Conservation (phyloP, 2,113 vertebrate genomes). For the Mormyrus iriodes region DNA sequence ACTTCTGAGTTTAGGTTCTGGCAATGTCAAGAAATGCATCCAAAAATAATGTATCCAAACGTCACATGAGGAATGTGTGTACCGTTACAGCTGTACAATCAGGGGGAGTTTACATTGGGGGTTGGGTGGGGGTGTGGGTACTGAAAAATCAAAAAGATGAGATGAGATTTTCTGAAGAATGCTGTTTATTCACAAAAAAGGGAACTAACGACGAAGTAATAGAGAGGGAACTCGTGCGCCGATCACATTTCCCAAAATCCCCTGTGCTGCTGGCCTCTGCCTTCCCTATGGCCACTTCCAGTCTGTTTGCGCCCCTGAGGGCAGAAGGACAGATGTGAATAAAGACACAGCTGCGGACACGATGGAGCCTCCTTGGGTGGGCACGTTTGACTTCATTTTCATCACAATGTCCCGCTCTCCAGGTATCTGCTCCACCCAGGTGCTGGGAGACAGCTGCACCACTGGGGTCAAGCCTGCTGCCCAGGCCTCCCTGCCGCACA, state of each 20-base stretch:
- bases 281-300: slow-evolving; percentile 11
- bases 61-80: neutral
- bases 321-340: neutral
- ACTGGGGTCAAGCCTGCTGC: neutral
- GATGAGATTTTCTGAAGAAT: neutral
- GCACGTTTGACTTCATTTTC: neutral
- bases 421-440: neutral
- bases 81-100: neutral
- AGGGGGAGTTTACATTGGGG: neutral
- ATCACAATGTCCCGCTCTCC: neutral
- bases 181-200: neutral
- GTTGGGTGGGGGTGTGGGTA: neutral
- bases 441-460: neutral
- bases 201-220: neutral
- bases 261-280: neutral
- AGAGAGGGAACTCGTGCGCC: neutral
- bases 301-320: neutral
- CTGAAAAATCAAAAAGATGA: neutral
- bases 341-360: neutral
- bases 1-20: neutral
- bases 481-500: neutral
- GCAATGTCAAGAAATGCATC: neutral
- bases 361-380: neutral
- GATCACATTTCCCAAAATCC: neutral
- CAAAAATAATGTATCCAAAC: neutral